Evolutionary conservation across 2,113 vertebrate genomes (phyloP).

Genomic region (Poecile atricapillus): DNA sequence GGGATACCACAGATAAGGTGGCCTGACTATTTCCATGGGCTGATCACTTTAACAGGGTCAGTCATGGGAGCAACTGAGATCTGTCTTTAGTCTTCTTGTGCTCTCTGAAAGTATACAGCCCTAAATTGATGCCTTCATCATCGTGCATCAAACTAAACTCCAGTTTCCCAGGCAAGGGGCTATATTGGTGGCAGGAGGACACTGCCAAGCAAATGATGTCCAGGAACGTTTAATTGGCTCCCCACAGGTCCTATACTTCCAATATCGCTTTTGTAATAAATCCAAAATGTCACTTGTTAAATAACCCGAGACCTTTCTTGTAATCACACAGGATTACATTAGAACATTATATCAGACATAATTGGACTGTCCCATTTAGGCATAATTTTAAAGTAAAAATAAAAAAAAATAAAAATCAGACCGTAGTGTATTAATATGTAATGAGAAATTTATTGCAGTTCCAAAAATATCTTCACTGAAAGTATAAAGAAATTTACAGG

Average conservation of each 20-base stretch:
- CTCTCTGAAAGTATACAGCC: not conserved
- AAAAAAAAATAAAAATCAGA: not conserved
- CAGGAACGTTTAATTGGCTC: slow-evolving; percentile 48
- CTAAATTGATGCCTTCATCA: not conserved
- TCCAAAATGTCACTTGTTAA: slow-evolving; percentile 35
- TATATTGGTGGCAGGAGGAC: not conserved
- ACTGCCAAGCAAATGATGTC: not conserved
- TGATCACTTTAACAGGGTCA: not conserved
- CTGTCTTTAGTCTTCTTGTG: not conserved
- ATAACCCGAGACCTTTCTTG: slow-evolving; percentile 41
- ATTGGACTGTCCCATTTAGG: slow-evolving; percentile 59
- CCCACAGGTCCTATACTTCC: slow-evolving; percentile 21
- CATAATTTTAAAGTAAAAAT: slow-evolving; percentile 54
- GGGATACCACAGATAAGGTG: not conserved
- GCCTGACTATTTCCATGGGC: not conserved
- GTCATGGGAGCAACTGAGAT: not conserved
- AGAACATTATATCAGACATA: slow-evolving; percentile 59
- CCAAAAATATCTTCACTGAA: slow-evolving; percentile 45
- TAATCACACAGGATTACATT: slow-evolving; percentile 57
- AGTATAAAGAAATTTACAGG: slow-evolving; percentile 44
- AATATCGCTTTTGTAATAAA: slow-evolving; percentile 14
- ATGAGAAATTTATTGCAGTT: slow-evolving; percentile 48
- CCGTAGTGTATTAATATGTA: not conserved
- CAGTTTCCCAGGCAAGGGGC: not conserved
- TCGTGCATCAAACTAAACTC: not conserved